phyloP scores from a whole-genome alignment of 2,113 vertebrate genomes.

The Cricetomys ansorgei region DNA sequence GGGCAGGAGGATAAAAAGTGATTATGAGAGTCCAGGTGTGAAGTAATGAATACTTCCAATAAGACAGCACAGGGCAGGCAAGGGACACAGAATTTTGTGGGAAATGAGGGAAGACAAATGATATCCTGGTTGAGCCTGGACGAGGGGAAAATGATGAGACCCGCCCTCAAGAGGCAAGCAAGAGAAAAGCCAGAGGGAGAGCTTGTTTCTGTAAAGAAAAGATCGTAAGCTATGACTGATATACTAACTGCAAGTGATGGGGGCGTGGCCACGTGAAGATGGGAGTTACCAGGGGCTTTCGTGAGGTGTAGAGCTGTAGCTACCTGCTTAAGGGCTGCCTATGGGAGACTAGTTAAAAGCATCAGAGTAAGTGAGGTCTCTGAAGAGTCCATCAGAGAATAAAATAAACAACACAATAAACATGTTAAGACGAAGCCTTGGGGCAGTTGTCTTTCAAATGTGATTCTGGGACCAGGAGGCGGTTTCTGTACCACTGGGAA shows the following conservation, averaged over 20 bases:
- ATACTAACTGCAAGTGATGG: not conserved
- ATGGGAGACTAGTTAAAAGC: not conserved
- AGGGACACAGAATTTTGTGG: not conserved
- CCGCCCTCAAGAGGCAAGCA: not conserved
- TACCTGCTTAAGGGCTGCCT: not conserved
- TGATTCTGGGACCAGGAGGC: not conserved
- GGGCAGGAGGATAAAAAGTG: not conserved
- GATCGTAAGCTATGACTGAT: not conserved
- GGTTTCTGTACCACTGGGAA: not conserved
- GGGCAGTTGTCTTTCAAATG: not conserved
- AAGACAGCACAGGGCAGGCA: not conserved
- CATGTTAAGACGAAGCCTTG: not conserved
- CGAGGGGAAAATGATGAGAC: not conserved
- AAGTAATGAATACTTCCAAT: not conserved
- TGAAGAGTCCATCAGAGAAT: not conserved
- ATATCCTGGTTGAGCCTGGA: not conserved
- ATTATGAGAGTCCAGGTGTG: constrained; percentile 36
- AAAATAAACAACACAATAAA: not conserved
- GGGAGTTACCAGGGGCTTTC: not conserved
- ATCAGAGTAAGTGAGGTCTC: not conserved
- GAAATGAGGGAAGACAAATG: not conserved
- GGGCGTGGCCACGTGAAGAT: not conserved
- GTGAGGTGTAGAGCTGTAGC: not conserved
- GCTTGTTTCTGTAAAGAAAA: not conserved
- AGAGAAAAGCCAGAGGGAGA: not conserved